Evolutionary conservation across 2,113 vertebrate species (phyloP), one percentile per base, ranked within the genome.

Genomic region (Equus przewalskii): DNA sequence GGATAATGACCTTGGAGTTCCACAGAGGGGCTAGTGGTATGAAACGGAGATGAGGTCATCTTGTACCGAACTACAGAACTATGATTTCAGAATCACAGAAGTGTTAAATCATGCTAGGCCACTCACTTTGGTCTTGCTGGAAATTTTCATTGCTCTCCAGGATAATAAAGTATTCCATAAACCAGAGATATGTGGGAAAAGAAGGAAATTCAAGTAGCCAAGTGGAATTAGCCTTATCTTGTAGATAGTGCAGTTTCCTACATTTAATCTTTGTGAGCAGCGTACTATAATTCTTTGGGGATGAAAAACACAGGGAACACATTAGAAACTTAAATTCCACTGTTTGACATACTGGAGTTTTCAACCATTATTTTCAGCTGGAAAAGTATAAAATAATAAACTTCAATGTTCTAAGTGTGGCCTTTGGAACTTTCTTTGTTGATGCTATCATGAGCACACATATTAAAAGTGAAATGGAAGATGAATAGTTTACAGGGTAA

Each of bases 401-500:
- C 65, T 56, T 84, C 96, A 64, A 97, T 82, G 24, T 91, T 70
- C 65, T 65, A 72, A 91, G 11, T 91, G 41, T 96, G 94, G 79
- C 88, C 94, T 96, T 79, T 67, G 56, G 97, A 97, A 80, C n/a
- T 94, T 73, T 96, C 88, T 96, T 64, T 78, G 72, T 60, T 97
- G 80, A 94, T 98, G 93, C 72, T 96, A 93, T 94, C 60, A 76
- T 91, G 69, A 97, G 54, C 41, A 84, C 41, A 96, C 75, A 95
- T 96, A 97, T 89, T 54, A 97, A 97, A 98, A 67, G 58, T 73
- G 98, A 98, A 98, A 75, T 76, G 26, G 56, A 96, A 98, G 97
- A 80, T 78, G 79, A 90, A 89, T 86, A 97, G 70, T 96, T 97
- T 96, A 60, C 70, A 97, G 58, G 64, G 9, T 72, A 97, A 97